Evolutionary conservation across 37 sponge, comb jelly and placozoan species (phyloP).

Genomic region (Tethya wilhelma): DNA sequence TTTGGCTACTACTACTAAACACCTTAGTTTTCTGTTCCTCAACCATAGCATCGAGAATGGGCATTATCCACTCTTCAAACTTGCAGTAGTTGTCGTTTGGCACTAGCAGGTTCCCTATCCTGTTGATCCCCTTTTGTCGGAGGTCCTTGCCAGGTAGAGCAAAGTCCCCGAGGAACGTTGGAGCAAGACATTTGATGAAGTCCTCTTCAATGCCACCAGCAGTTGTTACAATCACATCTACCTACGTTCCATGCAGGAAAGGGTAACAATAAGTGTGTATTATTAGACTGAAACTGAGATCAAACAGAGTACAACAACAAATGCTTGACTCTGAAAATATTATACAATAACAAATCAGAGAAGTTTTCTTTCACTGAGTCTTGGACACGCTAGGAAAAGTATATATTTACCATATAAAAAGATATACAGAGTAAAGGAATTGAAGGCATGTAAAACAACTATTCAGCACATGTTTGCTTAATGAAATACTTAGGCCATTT

Average conservation of each 20-base stretch:
- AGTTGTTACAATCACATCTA: slow-evolving; percentile 93
- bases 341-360: too few relatives aligned
- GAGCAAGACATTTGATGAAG: slow-evolving; percentile 96
- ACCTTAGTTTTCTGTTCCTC: slow-evolving; percentile 86
- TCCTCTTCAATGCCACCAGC: slow-evolving; percentile 99
- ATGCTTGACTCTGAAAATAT: too few relatives aligned
- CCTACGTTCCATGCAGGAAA: slow-evolving; percentile 38
- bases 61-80: slow-evolving; percentile 97
- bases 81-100: slow-evolving; percentile 95
- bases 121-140: slow-evolving; percentile 85
- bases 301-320: too few relatives aligned
- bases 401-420: too few relatives aligned
- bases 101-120: slow-evolving; percentile 94
- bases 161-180: slow-evolving; percentile 91
- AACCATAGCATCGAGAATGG: slow-evolving; percentile 81
- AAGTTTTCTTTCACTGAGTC: background rate
- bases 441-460: background rate
- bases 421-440: background rate
- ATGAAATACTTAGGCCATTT: background rate
- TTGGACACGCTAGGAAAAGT: too few relatives aligned
- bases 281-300: background rate
- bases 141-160: slow-evolving; percentile 76
- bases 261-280: background rate
- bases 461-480: background rate
- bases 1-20: too few relatives aligned